Evolutionary conservation across 1,140 invertebrate species (phyloP).

Genomic region (Drosophila saltans): DNA sequence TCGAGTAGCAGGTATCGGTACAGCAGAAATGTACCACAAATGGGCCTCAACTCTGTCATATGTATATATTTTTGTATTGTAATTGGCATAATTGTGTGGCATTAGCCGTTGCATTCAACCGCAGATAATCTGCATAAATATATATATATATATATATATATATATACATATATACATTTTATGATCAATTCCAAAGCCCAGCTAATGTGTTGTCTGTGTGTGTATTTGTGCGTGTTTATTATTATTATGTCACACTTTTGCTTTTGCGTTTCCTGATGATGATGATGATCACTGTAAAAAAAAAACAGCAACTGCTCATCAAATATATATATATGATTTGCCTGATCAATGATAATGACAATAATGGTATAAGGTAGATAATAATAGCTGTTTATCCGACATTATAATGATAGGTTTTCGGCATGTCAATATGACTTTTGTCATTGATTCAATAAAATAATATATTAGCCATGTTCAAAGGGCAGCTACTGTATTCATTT

Average conservation of each 20-base stretch:
- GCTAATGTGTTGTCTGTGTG: background rate
- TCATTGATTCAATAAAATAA: background rate
- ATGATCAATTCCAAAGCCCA: background rate
- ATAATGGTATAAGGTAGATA: background rate
- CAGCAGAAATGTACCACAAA: background rate
- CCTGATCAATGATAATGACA: conserved; percentile 35
- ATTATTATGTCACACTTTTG: conserved; percentile 74
- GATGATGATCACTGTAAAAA: background rate
- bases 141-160: background rate
- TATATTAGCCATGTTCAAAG: background rate
- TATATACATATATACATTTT: background rate
- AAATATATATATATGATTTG: conserved; percentile 20
- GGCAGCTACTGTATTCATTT: background rate
- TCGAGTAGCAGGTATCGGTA: conserved; percentile 14
- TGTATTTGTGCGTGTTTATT: conserved; percentile 32
- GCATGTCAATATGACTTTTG: background rate
- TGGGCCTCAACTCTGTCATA: conserved; percentile 28
- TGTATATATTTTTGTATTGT: conserved; percentile 13
- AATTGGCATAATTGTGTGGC: conserved; percentile 68
- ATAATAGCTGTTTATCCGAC: conserved; percentile 10
- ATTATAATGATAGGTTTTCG: conserved; percentile 1
- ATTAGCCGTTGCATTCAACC: conserved; percentile 74
- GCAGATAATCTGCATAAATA: conserved; percentile 43
- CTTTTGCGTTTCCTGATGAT: conserved; percentile 64
- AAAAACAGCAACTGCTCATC: conserved; percentile 15